Conservation (phyloP, 1,140 invertebrate species). For the Philotrypesis tridentata region DNA sequence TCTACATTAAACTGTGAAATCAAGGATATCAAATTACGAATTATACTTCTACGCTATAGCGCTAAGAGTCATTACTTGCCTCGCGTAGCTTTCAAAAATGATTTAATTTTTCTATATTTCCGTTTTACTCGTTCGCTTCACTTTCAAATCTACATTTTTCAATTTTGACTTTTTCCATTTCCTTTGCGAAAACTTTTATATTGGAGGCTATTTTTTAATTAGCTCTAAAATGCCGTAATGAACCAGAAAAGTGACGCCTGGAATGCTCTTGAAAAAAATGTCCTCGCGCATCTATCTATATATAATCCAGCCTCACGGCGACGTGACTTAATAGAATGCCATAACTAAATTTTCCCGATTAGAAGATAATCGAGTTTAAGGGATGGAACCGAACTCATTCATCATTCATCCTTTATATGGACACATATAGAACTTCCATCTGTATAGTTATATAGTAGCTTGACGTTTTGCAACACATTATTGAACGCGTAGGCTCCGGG, state of each 20-base stretch:
- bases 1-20: constrained; percentile 17
- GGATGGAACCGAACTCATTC: not conserved
- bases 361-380: constrained; percentile 23
- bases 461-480: not conserved
- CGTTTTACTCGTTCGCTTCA: not conserved
- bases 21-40: constrained; percentile 32
- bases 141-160: not conserved
- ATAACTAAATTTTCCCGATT: constrained; percentile 29
- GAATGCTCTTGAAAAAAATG: no score
- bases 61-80: constrained; percentile 12
- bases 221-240: not conserved
- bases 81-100: not conserved
- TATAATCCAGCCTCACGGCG: not conserved
- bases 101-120: constrained; percentile 11
- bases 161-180: not conserved
- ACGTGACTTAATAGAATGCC: constrained; percentile 18
- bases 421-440: not conserved
- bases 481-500: not conserved
- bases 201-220: no score
- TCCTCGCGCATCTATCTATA: not conserved
- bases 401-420: constrained; percentile 17
- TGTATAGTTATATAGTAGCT: not conserved
- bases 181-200: no score
- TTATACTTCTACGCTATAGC: not conserved
- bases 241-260: not conserved